phyloP scores from a whole-genome alignment of 2,888 invertebrate genomes.

The Rhamnusium bicolor region DNA sequence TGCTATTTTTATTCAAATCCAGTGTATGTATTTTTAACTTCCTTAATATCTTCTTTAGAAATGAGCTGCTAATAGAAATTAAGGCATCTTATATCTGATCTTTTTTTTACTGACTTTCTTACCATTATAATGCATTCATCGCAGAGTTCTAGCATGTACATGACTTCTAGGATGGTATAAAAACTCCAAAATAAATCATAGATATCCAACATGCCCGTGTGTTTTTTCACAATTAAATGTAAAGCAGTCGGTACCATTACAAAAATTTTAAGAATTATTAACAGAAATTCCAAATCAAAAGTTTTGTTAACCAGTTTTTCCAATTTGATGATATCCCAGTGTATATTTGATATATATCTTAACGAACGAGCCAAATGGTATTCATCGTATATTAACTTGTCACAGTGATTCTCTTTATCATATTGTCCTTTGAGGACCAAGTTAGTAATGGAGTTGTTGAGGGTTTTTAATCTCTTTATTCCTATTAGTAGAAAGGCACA shows the following conservation, averaged over 20 bases:
- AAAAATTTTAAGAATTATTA: constrained; percentile 18
- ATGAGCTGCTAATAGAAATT: too few species aligned
- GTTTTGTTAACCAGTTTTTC: constrained; percentile 25
- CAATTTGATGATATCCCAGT: constrained; percentile 25
- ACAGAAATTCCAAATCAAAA: constrained; percentile 1
- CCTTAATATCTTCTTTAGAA: too few species aligned
- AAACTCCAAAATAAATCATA: constrained; percentile 27
- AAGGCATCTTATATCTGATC: background rate
- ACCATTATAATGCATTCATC: constrained; percentile 16
- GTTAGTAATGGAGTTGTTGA: constrained; percentile 25
- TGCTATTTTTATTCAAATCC: too few species aligned
- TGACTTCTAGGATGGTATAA: background rate
- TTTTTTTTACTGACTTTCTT: background rate
- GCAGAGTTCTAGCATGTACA: constrained; percentile 14
- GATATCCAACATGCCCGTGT: constrained; percentile 16
- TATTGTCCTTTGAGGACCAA: constrained; percentile 19
- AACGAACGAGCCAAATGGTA: constrained; percentile 4
- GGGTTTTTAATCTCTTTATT: constrained; percentile 10
- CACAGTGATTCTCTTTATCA: constrained; percentile 3
- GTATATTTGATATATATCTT: constrained; percentile 15
- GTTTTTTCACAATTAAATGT: constrained; percentile 4
- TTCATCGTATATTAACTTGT: constrained; percentile 19
- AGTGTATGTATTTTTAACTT: too few species aligned
- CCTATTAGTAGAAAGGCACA: constrained; percentile 11
- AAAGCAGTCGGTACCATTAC: constrained; percentile 9